phyloP scores from a whole-genome alignment of 92 coral and sea anemone genomes.

The Palythoa caribaeorum region DNA sequence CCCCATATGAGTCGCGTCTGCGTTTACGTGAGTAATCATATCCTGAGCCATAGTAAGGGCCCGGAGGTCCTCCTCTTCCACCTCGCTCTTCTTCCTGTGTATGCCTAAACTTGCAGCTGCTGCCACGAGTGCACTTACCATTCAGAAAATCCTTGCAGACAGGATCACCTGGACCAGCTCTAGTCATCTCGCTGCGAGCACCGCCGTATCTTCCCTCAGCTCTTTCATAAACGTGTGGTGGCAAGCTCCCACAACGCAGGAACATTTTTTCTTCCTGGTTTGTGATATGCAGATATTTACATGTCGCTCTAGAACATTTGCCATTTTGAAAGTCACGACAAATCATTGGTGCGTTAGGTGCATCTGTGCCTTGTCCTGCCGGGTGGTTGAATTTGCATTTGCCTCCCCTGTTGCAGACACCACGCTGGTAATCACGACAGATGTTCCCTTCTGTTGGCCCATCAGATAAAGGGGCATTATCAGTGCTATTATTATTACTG shows the following conservation, averaged over 20 bases:
- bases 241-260: conserved; percentile 92
- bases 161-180: conserved; percentile 82
- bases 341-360: conserved; percentile 95
- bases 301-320: conserved; percentile 87
- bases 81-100: conserved; percentile 75
- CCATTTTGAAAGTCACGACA: conserved; percentile 99
- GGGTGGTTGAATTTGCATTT: conserved; percentile 98
- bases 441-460: conserved; percentile 61
- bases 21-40: conserved; percentile 88
- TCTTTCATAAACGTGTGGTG: conserved; percentile 62
- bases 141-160: conserved; percentile 96
- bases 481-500: conserved; percentile 77
- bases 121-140: conserved; percentile 93
- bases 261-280: conserved; percentile 89
- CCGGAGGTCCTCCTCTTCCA: conserved; percentile 62
- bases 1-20: conserved; percentile 86
- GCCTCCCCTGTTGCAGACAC: conserved; percentile 96
- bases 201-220: conserved; percentile 54
- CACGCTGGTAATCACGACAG: conserved; percentile 98
- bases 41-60: conserved; percentile 62
- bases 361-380: conserved; percentile 95
- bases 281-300: conserved; percentile 93
- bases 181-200: conserved; percentile 64
- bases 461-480: conserved; percentile 25
- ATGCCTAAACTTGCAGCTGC: conserved; percentile 88